Evolutionary conservation across 1,140 invertebrate species (phyloP).

Genomic region (Acromyrmex echinatior): DNA sequence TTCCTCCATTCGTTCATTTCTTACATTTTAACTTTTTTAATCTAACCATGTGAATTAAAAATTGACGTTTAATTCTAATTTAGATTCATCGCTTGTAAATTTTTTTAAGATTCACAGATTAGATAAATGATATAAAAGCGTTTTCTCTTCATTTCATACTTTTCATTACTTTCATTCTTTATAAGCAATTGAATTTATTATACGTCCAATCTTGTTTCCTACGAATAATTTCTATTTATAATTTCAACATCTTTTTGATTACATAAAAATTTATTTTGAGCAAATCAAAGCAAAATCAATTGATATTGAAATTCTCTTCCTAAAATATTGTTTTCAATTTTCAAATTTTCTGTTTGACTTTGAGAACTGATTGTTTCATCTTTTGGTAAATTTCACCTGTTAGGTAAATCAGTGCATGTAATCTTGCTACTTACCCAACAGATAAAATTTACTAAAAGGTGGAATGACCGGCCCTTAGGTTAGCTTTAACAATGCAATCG

Average conservation of each 20-base stretch:
- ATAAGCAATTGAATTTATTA: not conserved
- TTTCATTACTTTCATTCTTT: not conserved
- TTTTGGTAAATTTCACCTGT: too few relatives aligned
- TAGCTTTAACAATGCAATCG: not conserved
- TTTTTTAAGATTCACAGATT: not conserved
- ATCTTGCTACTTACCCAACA: too few relatives aligned
- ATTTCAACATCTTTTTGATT: not conserved
- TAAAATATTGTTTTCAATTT: not conserved
- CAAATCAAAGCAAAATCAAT: not conserved
- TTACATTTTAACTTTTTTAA: conserved; percentile 1
- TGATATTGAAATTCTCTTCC: not conserved
- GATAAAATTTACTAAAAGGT: too few relatives aligned
- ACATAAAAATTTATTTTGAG: not conserved
- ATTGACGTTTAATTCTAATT: not conserved
- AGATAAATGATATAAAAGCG: not conserved
- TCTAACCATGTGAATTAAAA: not conserved
- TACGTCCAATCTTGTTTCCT: not conserved
- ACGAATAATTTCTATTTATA: not conserved
- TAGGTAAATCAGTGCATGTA: too few relatives aligned
- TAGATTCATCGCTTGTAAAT: not conserved
- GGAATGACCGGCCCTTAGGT: too few relatives aligned
- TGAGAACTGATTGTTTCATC: too few relatives aligned
- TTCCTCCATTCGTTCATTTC: not conserved
- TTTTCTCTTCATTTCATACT: not conserved
- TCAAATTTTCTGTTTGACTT: not conserved